Evolutionary conservation across 1,140 invertebrate genomes (phyloP).

Genomic region (Littorina saxatilis): DNA sequence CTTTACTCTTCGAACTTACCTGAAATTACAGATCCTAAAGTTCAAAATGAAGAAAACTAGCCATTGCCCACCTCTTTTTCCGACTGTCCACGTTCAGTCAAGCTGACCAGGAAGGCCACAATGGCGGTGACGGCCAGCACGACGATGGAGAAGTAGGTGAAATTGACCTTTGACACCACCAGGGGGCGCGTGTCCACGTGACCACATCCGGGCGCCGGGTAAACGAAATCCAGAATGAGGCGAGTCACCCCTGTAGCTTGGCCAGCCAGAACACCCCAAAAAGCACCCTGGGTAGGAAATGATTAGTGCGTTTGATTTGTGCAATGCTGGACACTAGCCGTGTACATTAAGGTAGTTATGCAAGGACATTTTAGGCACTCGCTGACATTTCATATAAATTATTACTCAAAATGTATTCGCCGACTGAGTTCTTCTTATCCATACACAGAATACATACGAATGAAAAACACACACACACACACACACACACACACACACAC

Average conservation of each 20-base stretch:
- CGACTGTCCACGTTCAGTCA: background rate
- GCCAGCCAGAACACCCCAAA: constrained; percentile 78
- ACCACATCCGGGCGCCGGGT: constrained; percentile 66
- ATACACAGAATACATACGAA: background rate
- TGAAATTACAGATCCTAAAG: no score
- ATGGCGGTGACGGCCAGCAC: constrained; percentile 60
- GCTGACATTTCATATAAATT: no score
- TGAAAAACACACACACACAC: no score
- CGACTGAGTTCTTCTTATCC: background rate
- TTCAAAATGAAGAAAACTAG: no score
- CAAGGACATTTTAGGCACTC: no score
- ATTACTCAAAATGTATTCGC: no score
- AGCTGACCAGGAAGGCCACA: constrained; percentile 59
- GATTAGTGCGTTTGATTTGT: no score
- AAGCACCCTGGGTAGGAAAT: no score
- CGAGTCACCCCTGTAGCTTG: constrained; percentile 75
- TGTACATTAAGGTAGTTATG: no score
- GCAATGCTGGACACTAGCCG: no score
- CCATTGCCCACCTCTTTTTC: background rate
- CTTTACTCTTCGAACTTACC: no score
- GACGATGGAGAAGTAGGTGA: constrained; percentile 70
- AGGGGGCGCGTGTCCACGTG: constrained; percentile 57
- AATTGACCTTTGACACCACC: constrained; percentile 66
- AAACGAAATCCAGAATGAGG: constrained; percentile 70
- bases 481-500: background rate